Base-by-base conservation (phyloP, 2,113 vertebrate genomes). In the Onychostruthus taczanowskii region DNA sequence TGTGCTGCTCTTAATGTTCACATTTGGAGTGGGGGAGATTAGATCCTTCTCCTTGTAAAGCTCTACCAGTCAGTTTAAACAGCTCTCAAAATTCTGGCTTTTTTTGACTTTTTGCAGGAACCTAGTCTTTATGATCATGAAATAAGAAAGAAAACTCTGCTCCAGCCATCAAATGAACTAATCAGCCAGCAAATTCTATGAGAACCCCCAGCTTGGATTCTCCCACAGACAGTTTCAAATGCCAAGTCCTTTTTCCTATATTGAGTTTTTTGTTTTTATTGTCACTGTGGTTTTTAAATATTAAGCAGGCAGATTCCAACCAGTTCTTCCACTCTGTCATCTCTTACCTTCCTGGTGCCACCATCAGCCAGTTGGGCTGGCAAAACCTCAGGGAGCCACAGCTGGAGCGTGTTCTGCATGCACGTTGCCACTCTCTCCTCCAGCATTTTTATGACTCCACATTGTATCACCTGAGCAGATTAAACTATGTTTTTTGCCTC, bases 261-360 rank as follows among this genome's bases (percentile, higher is more conserved):
- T 0, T 39, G 43, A 86, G 33, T 26, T 89, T 61, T 88, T 88
- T 80, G 35, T 3, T 89, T 86, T 88, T 47, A 93, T 43, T 86
- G 59, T 67, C 7, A 1, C 59, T 88, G 79, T 88, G 94, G 46
- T 33, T 94, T 91, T 80, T 77, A 63, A 66, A 94, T 84, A 90
- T 74, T 88, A 84, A 80, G 73, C 50, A 52, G 61, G 64, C 58
- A 90, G 86, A 81, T 84, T 81, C 63, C 61, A 90, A 82, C 79
- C 49, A 84, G 93, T 84, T 95, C 35, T 84, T 93, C 90, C 49
- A 86, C 88, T 78, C 62, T 46, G 37, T 81, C 75, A 86, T 56
- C 43, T 72, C 58, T 50, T 55, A 35, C 49, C 52, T 89, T 88
- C 64, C 56, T 2, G 62, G 68, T 55, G 56, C 27, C 75, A 79